Percentiles rank a stretch among this genome's conserved stretches.
phyloP scores from a whole-genome alignment of 1,140 invertebrate genomes.

The Macrotrachela quadricornifera region DNA sequence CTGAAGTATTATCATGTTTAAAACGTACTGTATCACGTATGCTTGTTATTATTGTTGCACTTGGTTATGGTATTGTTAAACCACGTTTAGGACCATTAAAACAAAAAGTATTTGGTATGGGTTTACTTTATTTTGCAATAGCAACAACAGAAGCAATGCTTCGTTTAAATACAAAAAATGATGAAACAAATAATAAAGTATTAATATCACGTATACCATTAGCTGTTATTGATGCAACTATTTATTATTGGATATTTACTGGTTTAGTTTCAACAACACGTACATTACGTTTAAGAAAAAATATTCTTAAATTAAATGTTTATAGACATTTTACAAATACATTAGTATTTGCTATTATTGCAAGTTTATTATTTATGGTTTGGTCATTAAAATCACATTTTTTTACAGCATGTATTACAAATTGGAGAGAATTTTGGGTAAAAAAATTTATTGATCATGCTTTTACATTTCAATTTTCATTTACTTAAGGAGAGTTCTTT shows the following conservation, averaged over 20 bases:
- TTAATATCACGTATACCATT: slow-evolving; percentile 50
- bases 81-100: slow-evolving; percentile 61
- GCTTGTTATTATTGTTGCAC: slow-evolving; percentile 71
- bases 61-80: slow-evolving; percentile 83
- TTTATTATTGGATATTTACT: slow-evolving; percentile 44
- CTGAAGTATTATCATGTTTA: slow-evolving; percentile 64
- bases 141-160: slow-evolving; percentile 60
- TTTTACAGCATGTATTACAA: slow-evolving; percentile 16
- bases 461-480: too few relatives aligned
- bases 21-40: slow-evolving; percentile 71
- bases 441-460: too few relatives aligned
- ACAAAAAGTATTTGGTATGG: slow-evolving; percentile 59
- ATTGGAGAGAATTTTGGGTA: too few relatives aligned
- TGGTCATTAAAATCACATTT: slow-evolving; percentile 62
- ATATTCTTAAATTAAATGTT: slow-evolving; percentile 58
- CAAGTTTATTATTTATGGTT: slow-evolving; percentile 69
- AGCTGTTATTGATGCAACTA: slow-evolving; percentile 43
- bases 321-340: slow-evolving; percentile 82
- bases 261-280: slow-evolving; percentile 67
- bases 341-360: slow-evolving; percentile 61
- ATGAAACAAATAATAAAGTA: slow-evolving; percentile 41
- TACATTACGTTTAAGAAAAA: slow-evolving; percentile 51
- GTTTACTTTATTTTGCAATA: slow-evolving; percentile 54
- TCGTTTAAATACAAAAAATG: slow-evolving; percentile 42
- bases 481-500: too few relatives aligned